Evolutionary conservation across 2,888 invertebrate species (phyloP).

Genomic region (Tipula lateralis): DNA sequence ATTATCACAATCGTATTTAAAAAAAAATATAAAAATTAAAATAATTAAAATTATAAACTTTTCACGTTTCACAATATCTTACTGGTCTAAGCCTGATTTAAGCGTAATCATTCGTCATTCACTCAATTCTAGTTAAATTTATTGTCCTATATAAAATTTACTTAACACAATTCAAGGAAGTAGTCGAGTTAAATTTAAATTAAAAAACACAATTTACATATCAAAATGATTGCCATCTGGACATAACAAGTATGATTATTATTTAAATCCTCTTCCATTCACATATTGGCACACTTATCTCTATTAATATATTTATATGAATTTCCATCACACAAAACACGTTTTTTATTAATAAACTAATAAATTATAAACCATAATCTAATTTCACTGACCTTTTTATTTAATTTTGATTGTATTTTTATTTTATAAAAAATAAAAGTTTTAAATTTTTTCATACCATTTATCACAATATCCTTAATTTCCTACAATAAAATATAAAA

Average conservation of each 20-base stretch:
- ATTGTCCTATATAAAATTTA: background rate
- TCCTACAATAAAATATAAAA: constrained; percentile 1
- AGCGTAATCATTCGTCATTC: background rate
- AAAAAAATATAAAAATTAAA: background rate
- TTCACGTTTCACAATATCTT: background rate
- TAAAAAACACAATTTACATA: background rate
- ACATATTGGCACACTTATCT: background rate
- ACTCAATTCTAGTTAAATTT: background rate
- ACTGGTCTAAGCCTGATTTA: constrained; percentile 19
- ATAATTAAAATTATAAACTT: background rate
- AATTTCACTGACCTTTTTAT: background rate
- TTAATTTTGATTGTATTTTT: background rate
- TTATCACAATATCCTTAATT: background rate
- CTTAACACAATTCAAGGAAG: background rate
- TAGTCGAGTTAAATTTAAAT: background rate
- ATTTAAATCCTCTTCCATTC: background rate
- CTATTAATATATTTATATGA: background rate
- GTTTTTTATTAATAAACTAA: background rate
- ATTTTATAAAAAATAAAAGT: background rate
- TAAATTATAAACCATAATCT: background rate
- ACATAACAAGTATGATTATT: background rate
- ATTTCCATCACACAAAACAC: constrained; percentile 7
- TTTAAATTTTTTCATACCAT: background rate
- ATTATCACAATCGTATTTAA: background rate
- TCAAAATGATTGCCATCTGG: background rate